Conservation (phyloP, 2,797 vertebrate genomes). For the Pteropus rufus region DNA sequence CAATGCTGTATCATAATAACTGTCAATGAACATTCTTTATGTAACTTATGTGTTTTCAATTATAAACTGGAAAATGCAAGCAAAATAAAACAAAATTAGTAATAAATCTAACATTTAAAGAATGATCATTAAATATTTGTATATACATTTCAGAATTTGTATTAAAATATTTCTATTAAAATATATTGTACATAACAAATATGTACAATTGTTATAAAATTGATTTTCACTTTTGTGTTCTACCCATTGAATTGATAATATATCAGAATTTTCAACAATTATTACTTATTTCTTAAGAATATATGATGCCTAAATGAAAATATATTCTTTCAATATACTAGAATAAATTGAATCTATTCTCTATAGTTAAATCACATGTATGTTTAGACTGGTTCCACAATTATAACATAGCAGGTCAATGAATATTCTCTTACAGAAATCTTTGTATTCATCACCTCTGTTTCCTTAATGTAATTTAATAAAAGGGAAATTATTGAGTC, state of each 20-base stretch:
- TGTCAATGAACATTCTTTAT: neutral
- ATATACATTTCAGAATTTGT: neutral
- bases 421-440: neutral
- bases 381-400: neutral
- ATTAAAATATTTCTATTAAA: neutral
- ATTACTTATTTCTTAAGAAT: neutral
- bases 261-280: neutral
- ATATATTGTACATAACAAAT: too few species aligned
- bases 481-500: neutral
- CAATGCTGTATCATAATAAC: neutral
- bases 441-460: neutral
- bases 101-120: neutral
- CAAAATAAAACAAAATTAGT: neutral
- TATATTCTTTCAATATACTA: neutral
- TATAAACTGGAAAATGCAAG: neutral
- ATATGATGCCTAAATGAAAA: neutral
- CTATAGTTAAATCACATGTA: neutral
- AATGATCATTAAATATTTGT: neutral
- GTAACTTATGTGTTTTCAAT: neutral
- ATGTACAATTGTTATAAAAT: neutral
- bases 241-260: neutral
- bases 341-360: neutral
- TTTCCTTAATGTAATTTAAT: neutral
- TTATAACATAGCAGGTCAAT: neutral
- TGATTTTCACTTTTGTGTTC: neutral